Conservation (phyloP, 2,888 invertebrate species). For the Dasysyrphus tricinctus region DNA sequence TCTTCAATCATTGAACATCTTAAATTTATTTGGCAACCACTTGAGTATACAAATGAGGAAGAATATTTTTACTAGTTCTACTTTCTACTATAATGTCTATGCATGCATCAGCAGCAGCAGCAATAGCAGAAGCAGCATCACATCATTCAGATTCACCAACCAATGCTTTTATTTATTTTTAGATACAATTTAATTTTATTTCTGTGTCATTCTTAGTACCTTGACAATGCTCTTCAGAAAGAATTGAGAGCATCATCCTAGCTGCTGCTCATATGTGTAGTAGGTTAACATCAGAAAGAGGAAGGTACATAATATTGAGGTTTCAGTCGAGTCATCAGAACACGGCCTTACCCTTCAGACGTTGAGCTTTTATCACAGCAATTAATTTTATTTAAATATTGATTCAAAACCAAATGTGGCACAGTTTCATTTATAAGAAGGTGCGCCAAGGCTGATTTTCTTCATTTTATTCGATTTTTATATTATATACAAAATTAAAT, state of each 20-base stretch:
- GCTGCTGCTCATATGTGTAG: not conserved
- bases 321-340: slow-evolving; percentile 48
- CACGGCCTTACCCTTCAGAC: slow-evolving; percentile 67
- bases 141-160: slow-evolving; percentile 30
- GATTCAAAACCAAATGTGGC: slow-evolving; percentile 30
- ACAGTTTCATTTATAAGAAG: not conserved
- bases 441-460: not conserved
- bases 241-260: slow-evolving; percentile 36
- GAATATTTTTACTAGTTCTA: slow-evolving; percentile 32
- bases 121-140: slow-evolving; percentile 4
- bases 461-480: slow-evolving; percentile 23
- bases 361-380: slow-evolving; percentile 49
- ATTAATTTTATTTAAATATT: slow-evolving; percentile 64
- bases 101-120: slow-evolving; percentile 30
- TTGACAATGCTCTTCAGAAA: slow-evolving; percentile 69
- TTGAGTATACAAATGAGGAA: slow-evolving; percentile 23
- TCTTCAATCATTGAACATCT: slow-evolving; percentile 18
- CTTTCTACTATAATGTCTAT: not conserved
- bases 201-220: slow-evolving; percentile 57
- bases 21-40: slow-evolving; percentile 53
- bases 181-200: slow-evolving; percentile 58
- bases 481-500: slow-evolving; percentile 20
- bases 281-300: slow-evolving; percentile 13
- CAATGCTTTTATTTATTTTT: slow-evolving; percentile 55
- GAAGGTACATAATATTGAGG: not conserved